Base-by-base conservation (phyloP, 2,888 invertebrate species). In the Amaurobius ferox region DNA sequence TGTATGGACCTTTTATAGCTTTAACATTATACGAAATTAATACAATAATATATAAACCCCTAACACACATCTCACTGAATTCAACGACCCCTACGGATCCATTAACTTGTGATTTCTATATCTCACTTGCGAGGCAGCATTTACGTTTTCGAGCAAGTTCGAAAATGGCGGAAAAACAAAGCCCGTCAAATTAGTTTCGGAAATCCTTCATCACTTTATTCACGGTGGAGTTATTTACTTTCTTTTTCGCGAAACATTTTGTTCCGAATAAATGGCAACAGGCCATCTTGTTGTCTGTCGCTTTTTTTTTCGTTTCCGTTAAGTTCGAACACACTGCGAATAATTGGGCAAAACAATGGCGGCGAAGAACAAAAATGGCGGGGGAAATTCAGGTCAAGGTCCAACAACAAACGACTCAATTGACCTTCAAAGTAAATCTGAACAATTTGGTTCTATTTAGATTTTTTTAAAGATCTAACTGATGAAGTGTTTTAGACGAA, bases 321-420 rank as follows among this genome's bases (percentile, higher is more conserved):
- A 71, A 73, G 61, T 74, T 68, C 62, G 74, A 81, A 73, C 13
- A 62, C 40, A 72, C 44, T 77, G 23, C 7, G 19, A 19, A 83
- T 74, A 83, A 83, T 83, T 66, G 83, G 70, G 13, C n/a, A 55
- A 23, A 44, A 64, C 28, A 83, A 83, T 77, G 48, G 67, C n/a
- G 16, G 62, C 13, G 67, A 23, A 29, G 30, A 66, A 77, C 71
- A 77, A 77, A 55, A 55, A 23, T 55, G 55, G 55, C 55, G 23
- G 39, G 66, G 77, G 26, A 32, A 77, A 83, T 77, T 26, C 77
- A 76, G 83, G 83, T 83, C 83, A 83, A 83, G 83, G 83, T 83
- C 83, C 83, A 83, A 35, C 70, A 66, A 83, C 67, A 67, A 83
- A 83, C 66, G 83, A 77, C 55, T 72, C 29, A 26, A 62, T 64